Evolutionary conservation across 2,113 vertebrate genomes (phyloP), one percentile per base, ranked within the genome.

Genomic region (Austrofundulus limnaeus): DNA sequence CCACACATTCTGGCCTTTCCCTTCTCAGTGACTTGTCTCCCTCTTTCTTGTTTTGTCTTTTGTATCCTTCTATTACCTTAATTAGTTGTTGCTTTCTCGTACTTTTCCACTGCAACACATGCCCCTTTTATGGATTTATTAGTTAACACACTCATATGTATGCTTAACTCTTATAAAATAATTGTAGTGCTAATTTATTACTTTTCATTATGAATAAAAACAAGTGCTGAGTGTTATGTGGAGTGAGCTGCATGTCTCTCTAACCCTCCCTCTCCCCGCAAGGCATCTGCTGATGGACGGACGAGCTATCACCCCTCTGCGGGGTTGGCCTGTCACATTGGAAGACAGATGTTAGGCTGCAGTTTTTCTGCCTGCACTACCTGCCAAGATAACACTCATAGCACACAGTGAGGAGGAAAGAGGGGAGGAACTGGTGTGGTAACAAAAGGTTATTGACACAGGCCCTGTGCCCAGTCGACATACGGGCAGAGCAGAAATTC

Each of bases 271-370:
- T 17, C 45, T 82, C 63, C 59, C 80, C 61, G 77, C 66, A 65
- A 66, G 63, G 59, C 55, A 63, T 46, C 55, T 2, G 45, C 57
- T 84, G 83, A 87, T 77, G 80, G 85, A 85, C 85, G 9, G 72
- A 78, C 62, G 52, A 65, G 68, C 61, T 76, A 67, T 69, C 9
- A 14, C 57, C 61, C 68, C 61, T 77, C 63, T 49, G 21, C 39
- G 72, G 60, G 53, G 39, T 65, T 65, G 46, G 41, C 48, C 73
- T 85, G 78, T 88, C 78, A 86, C 73, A 48, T 52, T 51, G 65
- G 43, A 85, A 85, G 84, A 91, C 76, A 56, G 79, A 89, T 88
- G 78, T 79, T 75, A 46, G 61, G 52, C 61, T 52, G 45, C 55
- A 69, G 52, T 78, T 83, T 79, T 86, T 70, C 60, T 50, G 58